These are phyloP conservation scores for Tipula vernalis DNA, from an alignment of 2,888 invertebrate species.

Conservation along the genomic window DNA sequence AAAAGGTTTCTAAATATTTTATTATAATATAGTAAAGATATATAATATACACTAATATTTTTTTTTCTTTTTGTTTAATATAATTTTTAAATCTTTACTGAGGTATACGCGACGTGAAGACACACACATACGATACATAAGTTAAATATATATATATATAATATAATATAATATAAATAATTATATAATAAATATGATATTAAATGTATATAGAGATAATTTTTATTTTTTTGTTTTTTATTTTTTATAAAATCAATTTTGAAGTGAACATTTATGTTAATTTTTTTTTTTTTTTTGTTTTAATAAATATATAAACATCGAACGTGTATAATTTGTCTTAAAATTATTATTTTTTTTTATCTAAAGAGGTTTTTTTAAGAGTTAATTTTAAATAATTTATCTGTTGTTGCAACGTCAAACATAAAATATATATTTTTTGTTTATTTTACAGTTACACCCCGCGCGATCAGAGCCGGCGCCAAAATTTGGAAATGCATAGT, in stretches of 20 bases:
- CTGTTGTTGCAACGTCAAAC: constrained; percentile 18
- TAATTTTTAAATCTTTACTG: constrained; percentile 23
- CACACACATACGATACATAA: constrained; percentile 33
- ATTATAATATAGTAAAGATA: neutral
- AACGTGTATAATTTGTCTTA: constrained; percentile 15
- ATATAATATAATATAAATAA: neutral
- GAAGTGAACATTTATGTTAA: constrained; percentile 9
- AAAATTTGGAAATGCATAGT: neutral
- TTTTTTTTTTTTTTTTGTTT: neutral
- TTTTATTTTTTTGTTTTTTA: neutral
- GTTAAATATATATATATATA: constrained; percentile 14
- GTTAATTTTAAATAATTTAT: neutral
- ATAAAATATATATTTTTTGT: constrained; percentile 18
- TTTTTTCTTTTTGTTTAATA: neutral
- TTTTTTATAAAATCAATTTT: constrained; percentile 4
- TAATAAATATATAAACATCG: neutral
- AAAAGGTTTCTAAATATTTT: neutral
- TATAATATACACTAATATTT: constrained; percentile 14
- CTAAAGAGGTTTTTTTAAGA: constrained; percentile 14
- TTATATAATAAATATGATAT: constrained; percentile 11
- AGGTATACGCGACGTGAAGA: constrained; percentile 44
- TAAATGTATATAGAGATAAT: constrained; percentile 16
- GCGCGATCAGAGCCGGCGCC: neutral
- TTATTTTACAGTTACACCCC: neutral
- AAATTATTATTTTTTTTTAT: constrained; percentile 11